Evolutionary conservation across 2,888 invertebrate genomes (phyloP).

Genomic region (Chalcis sispes): DNA sequence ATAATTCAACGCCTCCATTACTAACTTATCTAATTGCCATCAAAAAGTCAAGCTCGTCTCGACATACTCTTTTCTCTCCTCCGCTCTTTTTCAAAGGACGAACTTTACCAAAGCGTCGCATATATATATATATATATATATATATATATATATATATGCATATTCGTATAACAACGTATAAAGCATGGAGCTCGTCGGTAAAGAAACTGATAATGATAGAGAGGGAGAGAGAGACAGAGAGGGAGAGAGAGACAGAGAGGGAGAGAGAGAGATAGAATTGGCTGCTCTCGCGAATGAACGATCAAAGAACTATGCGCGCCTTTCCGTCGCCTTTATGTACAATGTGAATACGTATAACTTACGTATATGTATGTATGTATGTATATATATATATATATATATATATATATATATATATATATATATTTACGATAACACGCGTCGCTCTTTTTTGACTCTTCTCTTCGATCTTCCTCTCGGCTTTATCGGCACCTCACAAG

Average conservation of each 20-base stretch:
- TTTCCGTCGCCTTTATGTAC: too few relatives aligned
- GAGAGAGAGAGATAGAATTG: neutral
- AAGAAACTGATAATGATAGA: conserved; percentile 6
- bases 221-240: too few relatives aligned
- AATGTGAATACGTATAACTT: too few relatives aligned
- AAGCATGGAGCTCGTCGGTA: too few relatives aligned
- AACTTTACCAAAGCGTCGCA: neutral
- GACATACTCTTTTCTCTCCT: neutral
- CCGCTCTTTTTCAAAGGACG: neutral
- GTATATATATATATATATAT: too few relatives aligned
- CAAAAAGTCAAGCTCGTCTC: conserved; percentile 3
- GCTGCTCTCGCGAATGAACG: conserved; percentile 3
- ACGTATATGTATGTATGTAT: too few relatives aligned
- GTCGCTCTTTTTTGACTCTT: neutral
- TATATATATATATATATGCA: conserved; percentile 1
- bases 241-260: too few relatives aligned
- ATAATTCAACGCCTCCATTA: neutral
- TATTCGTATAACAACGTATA: too few relatives aligned
- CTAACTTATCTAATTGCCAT: conserved; percentile 4
- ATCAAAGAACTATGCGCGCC: neutral
- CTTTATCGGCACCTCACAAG: too few relatives aligned
- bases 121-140: neutral
- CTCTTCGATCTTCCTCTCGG: neutral
- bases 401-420: too few relatives aligned
- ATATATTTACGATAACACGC: too few relatives aligned